Percentiles rank a stretch among this genome's conserved stretches.
Conservation (phyloP, 2,113 vertebrate genomes). For the Clarias macrocephalus region DNA sequence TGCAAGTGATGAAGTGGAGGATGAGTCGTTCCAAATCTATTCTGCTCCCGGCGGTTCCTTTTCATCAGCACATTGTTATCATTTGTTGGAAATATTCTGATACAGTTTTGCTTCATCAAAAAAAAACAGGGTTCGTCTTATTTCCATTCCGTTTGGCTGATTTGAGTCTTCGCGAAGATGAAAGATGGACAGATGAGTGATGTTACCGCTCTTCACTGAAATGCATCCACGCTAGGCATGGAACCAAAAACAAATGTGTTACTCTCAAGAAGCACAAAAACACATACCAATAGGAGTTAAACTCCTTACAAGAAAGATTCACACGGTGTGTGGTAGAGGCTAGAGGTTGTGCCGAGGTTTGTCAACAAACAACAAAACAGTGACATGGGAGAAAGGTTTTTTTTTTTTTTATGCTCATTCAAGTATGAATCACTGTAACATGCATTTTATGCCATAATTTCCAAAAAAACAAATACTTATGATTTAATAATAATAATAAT, state of each 20-base stretch:
- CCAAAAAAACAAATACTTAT: too few relatives aligned
- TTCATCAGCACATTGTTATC: neutral
- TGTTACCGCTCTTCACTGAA: neutral
- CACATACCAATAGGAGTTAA: neutral
- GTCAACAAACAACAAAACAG: neutral
- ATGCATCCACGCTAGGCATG: neutral
- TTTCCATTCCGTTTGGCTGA: neutral
- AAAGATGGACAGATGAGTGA: neutral
- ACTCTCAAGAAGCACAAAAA: neutral
- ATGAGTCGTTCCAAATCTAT: slow-evolving; percentile 1
- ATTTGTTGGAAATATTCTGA: slow-evolving; percentile 1
- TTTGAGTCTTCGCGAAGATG: neutral
- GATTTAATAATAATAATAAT: too few relatives aligned
- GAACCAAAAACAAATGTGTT: neutral
- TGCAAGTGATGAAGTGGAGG: neutral
- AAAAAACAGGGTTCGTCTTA: slow-evolving; percentile 1
- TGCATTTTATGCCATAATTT: too few relatives aligned
- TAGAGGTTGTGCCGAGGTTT: neutral
- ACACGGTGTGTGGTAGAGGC: neutral
- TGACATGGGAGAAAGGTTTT: neutral
- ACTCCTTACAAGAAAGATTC: neutral
- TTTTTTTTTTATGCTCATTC: neutral
- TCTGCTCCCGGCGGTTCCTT: neutral
- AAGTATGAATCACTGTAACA: neutral
- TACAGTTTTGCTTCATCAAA: neutral